Evolutionary conservation across 1,140 invertebrate genomes (phyloP), one percentile per base, ranked within the genome.

Genomic region (Papilio aristodemus): DNA sequence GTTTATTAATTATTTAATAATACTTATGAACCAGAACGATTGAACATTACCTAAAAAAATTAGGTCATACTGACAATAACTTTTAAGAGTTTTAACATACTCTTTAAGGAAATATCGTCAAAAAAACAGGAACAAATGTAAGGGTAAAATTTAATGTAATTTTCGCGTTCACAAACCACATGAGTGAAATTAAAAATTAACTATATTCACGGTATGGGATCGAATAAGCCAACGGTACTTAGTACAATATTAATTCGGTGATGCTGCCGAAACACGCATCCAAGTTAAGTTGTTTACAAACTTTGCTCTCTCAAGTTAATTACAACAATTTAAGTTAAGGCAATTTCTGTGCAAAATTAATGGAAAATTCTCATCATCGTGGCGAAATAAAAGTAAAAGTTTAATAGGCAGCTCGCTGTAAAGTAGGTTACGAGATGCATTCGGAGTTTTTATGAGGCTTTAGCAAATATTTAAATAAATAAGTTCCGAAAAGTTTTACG

Each of bases 371-470:
- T 54, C 46, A 54, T 54, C 46, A 22, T 6, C 19, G 46, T 54
- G 46, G 46, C 19, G 46, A 54, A 54, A 54, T 54, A 67, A 64
- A 41, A 64, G 37, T 25, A 27, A 64, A 68, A 68, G 58, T 68
- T 68, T 54, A 57, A 68, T 39, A 58, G 22, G 43, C 59, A 68
- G 41, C 58, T 59, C 46, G 46, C 22, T 22, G 19, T 3, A 10
- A 54, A 54, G 19, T 54, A 54, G 46, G 46, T 54, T 22, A 54
- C 46, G 46, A 54, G 46, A 22, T 54, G 46, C 46, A 54, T 54
- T 54, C 17, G 8, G 17, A 5, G 46, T 22, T 54, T 54, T 54
- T 54, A 54, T 54, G 19, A 25, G 2, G 19, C 19, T 54, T 54
- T 14, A 54, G 5, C 4, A 6, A 13, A 11, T 25, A 46, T 9